A percentile compares a stretch with the other conserved stretches of the same genome.
Evolutionary conservation across 2,888 invertebrate species (phyloP).

Genomic region (Chloroclysta siterata): DNA sequence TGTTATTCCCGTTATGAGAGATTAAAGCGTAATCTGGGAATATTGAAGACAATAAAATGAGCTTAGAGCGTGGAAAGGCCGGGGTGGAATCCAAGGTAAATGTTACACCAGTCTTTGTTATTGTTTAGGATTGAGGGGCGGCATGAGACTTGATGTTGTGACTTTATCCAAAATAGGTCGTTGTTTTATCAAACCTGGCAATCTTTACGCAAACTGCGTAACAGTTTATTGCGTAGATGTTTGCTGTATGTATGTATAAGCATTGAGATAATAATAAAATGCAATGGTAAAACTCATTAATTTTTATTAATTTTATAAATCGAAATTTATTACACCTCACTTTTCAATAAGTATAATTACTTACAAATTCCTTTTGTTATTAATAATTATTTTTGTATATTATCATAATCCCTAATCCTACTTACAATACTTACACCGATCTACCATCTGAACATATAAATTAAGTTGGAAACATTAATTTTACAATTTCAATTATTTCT

Average conservation of each 20-base stretch:
- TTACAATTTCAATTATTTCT: slow-evolving; percentile 62
- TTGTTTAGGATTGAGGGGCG: slow-evolving; percentile 48
- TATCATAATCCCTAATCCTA: slow-evolving; percentile 75
- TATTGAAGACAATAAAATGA: slow-evolving; percentile 84
- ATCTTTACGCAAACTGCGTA: background rate
- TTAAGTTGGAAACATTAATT: slow-evolving; percentile 70
- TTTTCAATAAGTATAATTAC: slow-evolving; percentile 64
- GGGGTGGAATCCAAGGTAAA: slow-evolving; percentile 55
- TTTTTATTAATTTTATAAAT: slow-evolving; percentile 85
- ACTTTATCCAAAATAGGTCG: background rate
- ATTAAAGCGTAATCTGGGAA: slow-evolving; percentile 83
- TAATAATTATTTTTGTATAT: slow-evolving; percentile 74
- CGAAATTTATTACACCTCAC: slow-evolving; percentile 82
- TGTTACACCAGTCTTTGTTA: slow-evolving; percentile 51
- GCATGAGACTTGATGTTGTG: slow-evolving; percentile 9
- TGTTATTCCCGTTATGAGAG: slow-evolving; percentile 82
- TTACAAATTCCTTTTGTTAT: slow-evolving; percentile 83
- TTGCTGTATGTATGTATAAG: too few species aligned
- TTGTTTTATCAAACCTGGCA: background rate
- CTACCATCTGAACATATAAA: slow-evolving; percentile 73
- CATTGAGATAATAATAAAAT: slow-evolving; percentile 47
- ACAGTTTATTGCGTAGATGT: too few species aligned
- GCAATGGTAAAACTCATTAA: slow-evolving; percentile 76
- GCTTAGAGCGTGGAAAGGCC: slow-evolving; percentile 62
- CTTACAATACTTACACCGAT: slow-evolving; percentile 71